Evolutionary conservation across 2,888 invertebrate species (phyloP).

Genomic region (Caenorhabditis doughertyi): DNA sequence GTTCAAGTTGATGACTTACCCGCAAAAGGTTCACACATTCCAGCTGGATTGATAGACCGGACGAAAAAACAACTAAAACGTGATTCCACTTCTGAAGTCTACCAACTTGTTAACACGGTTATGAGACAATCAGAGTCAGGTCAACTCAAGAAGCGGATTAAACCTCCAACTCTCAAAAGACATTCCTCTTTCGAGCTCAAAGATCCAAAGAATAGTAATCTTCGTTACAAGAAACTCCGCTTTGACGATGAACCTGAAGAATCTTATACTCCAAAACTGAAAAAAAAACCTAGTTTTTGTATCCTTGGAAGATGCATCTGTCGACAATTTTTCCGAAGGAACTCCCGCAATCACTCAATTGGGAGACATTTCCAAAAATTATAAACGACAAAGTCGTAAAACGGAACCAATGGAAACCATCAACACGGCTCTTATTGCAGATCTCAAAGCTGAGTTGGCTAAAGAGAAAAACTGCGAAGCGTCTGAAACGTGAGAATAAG

Average conservation of each 20-base stretch:
- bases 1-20: too few relatives aligned
- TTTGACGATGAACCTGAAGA: too few relatives aligned
- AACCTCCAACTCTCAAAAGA: too few relatives aligned
- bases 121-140: neutral
- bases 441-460: neutral
- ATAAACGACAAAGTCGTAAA: neutral
- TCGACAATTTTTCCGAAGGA: slow-evolving; percentile 2
- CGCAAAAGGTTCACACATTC: too few relatives aligned
- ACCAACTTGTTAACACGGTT: neutral
- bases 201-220: too few relatives aligned
- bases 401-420: neutral
- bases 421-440: neutral
- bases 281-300: neutral
- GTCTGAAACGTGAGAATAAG: too few relatives aligned
- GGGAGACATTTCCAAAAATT: too few relatives aligned
- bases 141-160: neutral
- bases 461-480: too few relatives aligned
- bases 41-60: too few relatives aligned
- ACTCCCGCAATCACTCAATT: neutral
- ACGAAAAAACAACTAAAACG: neutral
- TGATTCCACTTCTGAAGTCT: neutral
- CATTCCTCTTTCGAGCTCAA: too few relatives aligned
- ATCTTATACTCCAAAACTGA: too few relatives aligned
- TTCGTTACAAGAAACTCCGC: too few relatives aligned
- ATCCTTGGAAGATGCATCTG: neutral